Base-by-base conservation (phyloP, 2,113 vertebrate species). In the Odobenus rosmarus region DNA sequence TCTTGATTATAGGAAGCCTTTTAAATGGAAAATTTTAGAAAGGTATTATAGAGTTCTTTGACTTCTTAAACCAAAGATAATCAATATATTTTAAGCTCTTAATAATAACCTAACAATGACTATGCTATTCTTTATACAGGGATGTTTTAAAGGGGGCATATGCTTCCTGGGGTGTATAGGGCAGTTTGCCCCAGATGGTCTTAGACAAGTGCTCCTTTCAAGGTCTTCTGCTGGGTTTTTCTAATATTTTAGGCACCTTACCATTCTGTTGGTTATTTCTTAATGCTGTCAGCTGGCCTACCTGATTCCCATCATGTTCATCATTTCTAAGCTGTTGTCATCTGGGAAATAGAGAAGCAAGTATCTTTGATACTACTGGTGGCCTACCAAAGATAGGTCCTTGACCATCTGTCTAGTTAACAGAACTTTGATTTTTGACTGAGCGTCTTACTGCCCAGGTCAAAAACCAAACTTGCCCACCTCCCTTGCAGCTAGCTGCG, bases 11-110 rank as follows among this genome's bases (percentile, higher is more conserved):
- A 90, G 62, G 64, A 76, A 96, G 93, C 39, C 64, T 96, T 93
- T 96, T 59, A 89, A 96, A 67, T 93, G 91, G 89, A 97, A 97
- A 97, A 93, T 97, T 97, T 98, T 84, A 96, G 26, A 87, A 96
- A 93, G 42, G 51, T 96, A 93, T 89, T 93, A 72, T 33, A 77
- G 24, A 92, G 42, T 36, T 92, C 36, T 93, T 46, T 79, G 84
- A 83, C 49, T 95, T 88, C 91, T 93, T 61, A 95, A 91, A 95
- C 31, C 49, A 95, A 96, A 79, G 53, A 83, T 97, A 93, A 86
- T 97, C 93, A 86, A 92, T 93, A 89, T 85, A 97, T 95, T 93
- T 96, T 95, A 86, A 93, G 11, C 55, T 67, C 33, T 93, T 74
- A 93, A 86, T 95, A 95, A 97, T 93, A 82, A 96, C 36, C 77